These are phyloP conservation scores for Zapornia atra DNA, from an alignment of 2,113 vertebrate genomes.

Conservation along the genomic window DNA sequence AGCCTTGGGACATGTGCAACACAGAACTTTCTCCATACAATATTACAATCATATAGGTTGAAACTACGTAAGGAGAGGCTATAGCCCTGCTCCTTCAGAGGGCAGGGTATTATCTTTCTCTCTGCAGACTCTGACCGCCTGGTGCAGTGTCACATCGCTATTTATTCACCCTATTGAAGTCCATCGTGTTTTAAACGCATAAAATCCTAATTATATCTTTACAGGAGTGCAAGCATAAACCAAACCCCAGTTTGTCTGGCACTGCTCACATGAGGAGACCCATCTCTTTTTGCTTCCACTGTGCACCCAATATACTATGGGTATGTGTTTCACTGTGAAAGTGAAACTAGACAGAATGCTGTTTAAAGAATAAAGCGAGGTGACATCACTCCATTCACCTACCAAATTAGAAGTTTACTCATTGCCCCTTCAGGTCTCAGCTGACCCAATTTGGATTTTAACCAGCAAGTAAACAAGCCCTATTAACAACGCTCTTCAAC, in stretches of 20 bases:
- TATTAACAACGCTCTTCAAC: conserved; percentile 57
- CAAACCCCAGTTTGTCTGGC: neutral
- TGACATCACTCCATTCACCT: conserved; percentile 51
- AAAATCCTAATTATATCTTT: neutral
- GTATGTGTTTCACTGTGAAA: conserved; percentile 48
- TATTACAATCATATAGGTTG: neutral
- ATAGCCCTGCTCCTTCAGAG: neutral
- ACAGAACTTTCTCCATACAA: neutral
- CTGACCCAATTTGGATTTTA: conserved; percentile 58
- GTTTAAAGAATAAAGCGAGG: conserved; percentile 43
- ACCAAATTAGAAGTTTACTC: conserved; percentile 63
- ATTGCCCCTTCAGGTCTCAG: conserved; percentile 51
- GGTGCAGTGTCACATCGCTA: neutral
- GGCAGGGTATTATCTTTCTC: neutral
- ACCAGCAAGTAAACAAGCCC: conserved; percentile 70
- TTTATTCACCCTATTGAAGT: neutral
- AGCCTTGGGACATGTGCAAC: neutral
- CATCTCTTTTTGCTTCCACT: neutral
- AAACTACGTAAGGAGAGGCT: neutral
- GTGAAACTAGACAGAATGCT: conserved; percentile 59
- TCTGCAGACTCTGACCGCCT: neutral
- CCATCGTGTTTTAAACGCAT: neutral
- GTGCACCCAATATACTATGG: neutral
- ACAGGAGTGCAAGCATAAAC: neutral
- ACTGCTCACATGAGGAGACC: neutral